Percentiles rank a stretch among this genome's conserved stretches.
phyloP scores from a whole-genome alignment of 2,888 invertebrate genomes.

The Tinea semifulvella region DNA sequence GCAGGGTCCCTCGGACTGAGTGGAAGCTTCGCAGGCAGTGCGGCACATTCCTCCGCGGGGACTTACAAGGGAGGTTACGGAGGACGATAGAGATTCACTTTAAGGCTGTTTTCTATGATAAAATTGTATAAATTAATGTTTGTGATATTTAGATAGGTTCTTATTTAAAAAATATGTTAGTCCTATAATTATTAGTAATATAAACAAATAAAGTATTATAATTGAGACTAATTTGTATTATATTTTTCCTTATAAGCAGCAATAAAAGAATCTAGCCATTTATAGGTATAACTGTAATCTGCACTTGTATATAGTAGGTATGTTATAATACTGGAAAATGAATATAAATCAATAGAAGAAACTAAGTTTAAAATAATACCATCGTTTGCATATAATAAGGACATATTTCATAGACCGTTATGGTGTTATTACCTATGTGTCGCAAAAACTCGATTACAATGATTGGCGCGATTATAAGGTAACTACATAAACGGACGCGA shows the following conservation, averaged over 20 bases:
- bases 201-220: conserved; percentile 3
- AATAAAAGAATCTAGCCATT: too few species aligned
- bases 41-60: conserved; percentile 43
- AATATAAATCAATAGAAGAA: conserved; percentile 7
- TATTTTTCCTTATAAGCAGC: background rate
- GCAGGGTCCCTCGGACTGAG: conserved; percentile 24
- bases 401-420: conserved; percentile 10
- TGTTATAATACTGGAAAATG: background rate
- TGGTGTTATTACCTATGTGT: conserved; percentile 10
- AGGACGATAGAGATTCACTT: background rate
- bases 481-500: conserved; percentile 11
- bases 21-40: conserved; percentile 42
- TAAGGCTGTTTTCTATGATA: conserved; percentile 1
- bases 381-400: conserved; percentile 9
- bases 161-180: conserved; percentile 3
- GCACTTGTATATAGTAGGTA: background rate
- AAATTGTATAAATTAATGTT: background rate
- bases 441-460: conserved; percentile 22
- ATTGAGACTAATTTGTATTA: background rate
- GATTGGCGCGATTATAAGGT: conserved; percentile 26
- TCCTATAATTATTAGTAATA: conserved; percentile 1
- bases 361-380: conserved; percentile 1
- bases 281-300: background rate
- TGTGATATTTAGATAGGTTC: background rate
- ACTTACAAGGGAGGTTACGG: conserved; percentile 42